phyloP scores from a whole-genome alignment of 1,140 invertebrate species.

The Sycobia sp. region DNA sequence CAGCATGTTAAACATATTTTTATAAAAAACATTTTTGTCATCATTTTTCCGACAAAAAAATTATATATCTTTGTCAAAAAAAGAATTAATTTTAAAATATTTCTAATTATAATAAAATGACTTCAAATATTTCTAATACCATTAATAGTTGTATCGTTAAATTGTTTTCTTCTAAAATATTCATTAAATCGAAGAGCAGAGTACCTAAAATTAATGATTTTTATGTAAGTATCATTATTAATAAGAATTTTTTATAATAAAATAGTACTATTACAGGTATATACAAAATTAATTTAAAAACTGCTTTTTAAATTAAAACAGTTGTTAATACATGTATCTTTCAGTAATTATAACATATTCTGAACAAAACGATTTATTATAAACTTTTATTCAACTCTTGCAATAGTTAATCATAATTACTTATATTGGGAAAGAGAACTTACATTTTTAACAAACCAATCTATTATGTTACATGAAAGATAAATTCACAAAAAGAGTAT shows the following conservation, averaged over 20 bases:
- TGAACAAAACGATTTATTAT: too few relatives aligned
- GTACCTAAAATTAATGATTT: conserved; percentile 63
- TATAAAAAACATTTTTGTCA: conserved; percentile 27
- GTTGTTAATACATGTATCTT: background rate
- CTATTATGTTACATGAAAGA: too few relatives aligned
- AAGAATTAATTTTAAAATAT: background rate
- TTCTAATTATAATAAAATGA: background rate
- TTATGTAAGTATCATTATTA: too few relatives aligned
- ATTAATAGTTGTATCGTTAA: conserved; percentile 10
- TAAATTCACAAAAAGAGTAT: too few relatives aligned
- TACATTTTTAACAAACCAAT: too few relatives aligned
- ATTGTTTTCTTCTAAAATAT: conserved; percentile 65
- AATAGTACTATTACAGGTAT: too few relatives aligned
- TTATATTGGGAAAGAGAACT: too few relatives aligned
- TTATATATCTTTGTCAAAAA: conserved; percentile 26
- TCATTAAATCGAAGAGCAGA: conserved; percentile 70
- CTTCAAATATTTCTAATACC: conserved; percentile 24
- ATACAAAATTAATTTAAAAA: too few relatives aligned
- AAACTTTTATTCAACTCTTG: conserved; percentile 7
- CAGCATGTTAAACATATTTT: conserved; percentile 1
- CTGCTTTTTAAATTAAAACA: background rate
- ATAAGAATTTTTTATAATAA: too few relatives aligned
- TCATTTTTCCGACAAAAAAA: too few relatives aligned
- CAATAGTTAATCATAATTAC: too few relatives aligned
- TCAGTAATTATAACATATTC: background rate